Evolutionary conservation across 2,113 vertebrate species (phyloP).

Genomic region (Hyaena hyaena): DNA sequence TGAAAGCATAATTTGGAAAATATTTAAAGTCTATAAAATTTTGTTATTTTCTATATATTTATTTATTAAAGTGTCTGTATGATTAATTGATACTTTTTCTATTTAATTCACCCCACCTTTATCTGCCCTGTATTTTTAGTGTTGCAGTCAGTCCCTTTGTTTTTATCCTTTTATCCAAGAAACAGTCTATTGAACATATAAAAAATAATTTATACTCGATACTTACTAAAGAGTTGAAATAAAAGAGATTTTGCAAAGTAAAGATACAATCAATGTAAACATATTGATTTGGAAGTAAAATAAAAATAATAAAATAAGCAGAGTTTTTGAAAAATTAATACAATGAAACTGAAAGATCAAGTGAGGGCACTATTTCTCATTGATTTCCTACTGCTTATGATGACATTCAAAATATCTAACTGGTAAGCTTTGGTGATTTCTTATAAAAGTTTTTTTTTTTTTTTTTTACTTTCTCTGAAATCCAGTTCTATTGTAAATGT

Average conservation of each 20-base stretch:
- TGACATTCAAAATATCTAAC: constrained; percentile 49
- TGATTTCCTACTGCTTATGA: constrained; percentile 44
- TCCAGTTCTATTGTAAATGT: background rate
- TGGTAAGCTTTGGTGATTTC: background rate
- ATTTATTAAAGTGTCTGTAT: background rate
- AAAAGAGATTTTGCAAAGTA: constrained; percentile 30
- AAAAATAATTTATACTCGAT: constrained; percentile 44
- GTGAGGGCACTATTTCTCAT: constrained; percentile 12
- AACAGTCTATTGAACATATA: constrained; percentile 23
- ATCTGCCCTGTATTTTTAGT: background rate
- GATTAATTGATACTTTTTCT: background rate
- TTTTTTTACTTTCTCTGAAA: background rate
- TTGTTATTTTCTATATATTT: background rate
- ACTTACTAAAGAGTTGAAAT: constrained; percentile 45
- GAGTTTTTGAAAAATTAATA: constrained; percentile 38
- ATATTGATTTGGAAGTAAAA: constrained; percentile 63
- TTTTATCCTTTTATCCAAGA: background rate
- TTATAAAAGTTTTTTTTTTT: background rate
- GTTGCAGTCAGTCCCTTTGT: background rate
- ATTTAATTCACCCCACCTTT: background rate
- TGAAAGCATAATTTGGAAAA: background rate
- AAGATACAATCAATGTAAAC: constrained; percentile 63
- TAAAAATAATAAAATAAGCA: constrained; percentile 57
- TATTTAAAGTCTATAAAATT: background rate
- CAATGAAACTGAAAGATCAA: constrained; percentile 62